A percentile compares a stretch with the other conserved stretches of the same genome.
Evolutionary conservation across 2,888 invertebrate species (phyloP).

Genomic region (Zaprionus bogoriensis): DNA sequence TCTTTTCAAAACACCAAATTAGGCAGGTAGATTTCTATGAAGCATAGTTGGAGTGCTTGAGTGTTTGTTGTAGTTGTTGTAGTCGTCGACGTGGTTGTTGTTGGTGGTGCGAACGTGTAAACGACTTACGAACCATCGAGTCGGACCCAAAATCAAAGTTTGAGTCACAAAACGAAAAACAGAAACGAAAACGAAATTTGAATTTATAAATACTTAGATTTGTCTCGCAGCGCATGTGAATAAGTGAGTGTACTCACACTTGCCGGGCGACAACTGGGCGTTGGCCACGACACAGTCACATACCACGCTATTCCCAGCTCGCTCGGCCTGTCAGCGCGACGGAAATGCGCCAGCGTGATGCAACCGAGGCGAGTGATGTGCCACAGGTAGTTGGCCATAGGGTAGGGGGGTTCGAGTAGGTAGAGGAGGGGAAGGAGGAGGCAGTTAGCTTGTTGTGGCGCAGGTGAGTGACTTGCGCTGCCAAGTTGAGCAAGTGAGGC

Average conservation of each 20-base stretch:
- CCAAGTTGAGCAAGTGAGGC: too few species aligned
- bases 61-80: constrained; percentile 3
- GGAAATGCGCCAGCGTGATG: constrained; percentile 52
- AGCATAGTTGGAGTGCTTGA: neutral
- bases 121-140: constrained; percentile 31
- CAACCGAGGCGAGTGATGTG: constrained; percentile 28
- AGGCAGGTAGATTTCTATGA: neutral
- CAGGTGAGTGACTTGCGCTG: too few species aligned
- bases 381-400: too few species aligned
- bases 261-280: constrained; percentile 31
- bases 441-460: too few species aligned
- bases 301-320: constrained; percentile 43
- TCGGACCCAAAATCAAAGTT: constrained; percentile 17
- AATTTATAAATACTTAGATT: constrained; percentile 54
- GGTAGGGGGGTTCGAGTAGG: too few species aligned
- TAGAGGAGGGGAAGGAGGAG: too few species aligned
- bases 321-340: constrained; percentile 50
- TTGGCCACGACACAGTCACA: constrained; percentile 29
- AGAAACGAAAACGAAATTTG: constrained; percentile 54
- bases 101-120: constrained; percentile 44
- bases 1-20: neutral
- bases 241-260: constrained; percentile 11
- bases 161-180: neutral
- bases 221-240: constrained; percentile 25
- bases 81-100: constrained; percentile 7